Percentiles rank a stretch among this genome's conserved stretches.
Evolutionary conservation across 2,113 vertebrate species (phyloP).

Genomic region (Pangasianodon hypophthalmus): DNA sequence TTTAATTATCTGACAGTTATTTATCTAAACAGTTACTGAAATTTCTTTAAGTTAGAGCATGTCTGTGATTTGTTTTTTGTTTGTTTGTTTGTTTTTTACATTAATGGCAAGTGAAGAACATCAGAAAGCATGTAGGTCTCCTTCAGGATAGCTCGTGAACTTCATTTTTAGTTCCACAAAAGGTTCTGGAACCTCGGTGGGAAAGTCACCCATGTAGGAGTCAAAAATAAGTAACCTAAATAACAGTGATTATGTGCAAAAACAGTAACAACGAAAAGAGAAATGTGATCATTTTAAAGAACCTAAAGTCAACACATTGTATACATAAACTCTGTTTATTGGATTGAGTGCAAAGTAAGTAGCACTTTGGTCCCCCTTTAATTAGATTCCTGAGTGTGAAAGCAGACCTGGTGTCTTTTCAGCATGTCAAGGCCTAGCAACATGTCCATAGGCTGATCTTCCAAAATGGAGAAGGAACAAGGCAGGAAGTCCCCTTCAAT

Average conservation of each 20-base stretch:
- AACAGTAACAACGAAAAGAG: not conserved
- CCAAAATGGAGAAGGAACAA: slow-evolving; percentile 96
- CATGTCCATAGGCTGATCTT: slow-evolving; percentile 99
- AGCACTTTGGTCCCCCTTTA: not conserved
- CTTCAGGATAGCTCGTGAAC: not conserved
- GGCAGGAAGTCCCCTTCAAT: slow-evolving; percentile 97
- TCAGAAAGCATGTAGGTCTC: not conserved
- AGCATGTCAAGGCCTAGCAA: slow-evolving; percentile 97
- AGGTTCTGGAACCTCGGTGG: not conserved
- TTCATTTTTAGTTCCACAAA: not conserved
- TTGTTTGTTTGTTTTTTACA: not conserved
- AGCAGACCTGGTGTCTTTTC: slow-evolving; percentile 92
- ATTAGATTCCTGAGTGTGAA: not conserved
- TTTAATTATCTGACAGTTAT: not conserved
- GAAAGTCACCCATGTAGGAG: not conserved
- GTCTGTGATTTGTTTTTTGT: not conserved
- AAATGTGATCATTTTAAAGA: not conserved
- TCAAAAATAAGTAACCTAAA: not conserved
- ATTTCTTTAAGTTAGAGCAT: not conserved
- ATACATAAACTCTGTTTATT: not conserved
- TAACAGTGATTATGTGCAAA: not conserved
- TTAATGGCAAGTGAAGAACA: not conserved
- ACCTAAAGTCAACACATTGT: not conserved
- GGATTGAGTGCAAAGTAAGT: not conserved
- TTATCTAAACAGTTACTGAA: not conserved